These are phyloP conservation scores for Phorcus lineatus DNA, from an alignment of 2,888 invertebrate species.

Conservation along the genomic window DNA sequence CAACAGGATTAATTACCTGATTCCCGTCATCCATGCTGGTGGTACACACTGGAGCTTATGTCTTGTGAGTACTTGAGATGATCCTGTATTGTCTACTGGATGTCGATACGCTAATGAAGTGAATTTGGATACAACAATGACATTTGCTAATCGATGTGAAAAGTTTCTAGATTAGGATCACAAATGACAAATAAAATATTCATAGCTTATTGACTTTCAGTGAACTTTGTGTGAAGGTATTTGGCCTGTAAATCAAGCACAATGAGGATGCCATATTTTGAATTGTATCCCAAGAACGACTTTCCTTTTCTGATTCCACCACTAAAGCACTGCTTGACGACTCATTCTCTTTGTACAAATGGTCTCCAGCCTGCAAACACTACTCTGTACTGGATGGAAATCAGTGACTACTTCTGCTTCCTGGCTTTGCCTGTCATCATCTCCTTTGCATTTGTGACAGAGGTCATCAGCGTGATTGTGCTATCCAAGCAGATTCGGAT, in stretches of 20 bases:
- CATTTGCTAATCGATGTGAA: too few relatives aligned
- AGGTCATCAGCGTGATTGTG: slow-evolving; percentile 68
- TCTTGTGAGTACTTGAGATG: too few relatives aligned
- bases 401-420: slow-evolving; percentile 64
- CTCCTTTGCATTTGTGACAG: slow-evolving; percentile 61
- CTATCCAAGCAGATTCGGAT: slow-evolving; percentile 61
- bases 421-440: slow-evolving; percentile 67
- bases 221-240: background rate
- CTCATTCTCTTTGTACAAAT: slow-evolving; percentile 51
- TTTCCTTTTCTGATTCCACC: slow-evolving; percentile 58
- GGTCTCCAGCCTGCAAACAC: slow-evolving; percentile 40
- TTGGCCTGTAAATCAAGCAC: background rate
- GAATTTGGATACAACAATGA: too few relatives aligned
- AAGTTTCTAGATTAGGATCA: too few relatives aligned
- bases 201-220: too few relatives aligned
- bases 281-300: slow-evolving; percentile 43
- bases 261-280: slow-evolving; percentile 34
- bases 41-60: too few relatives aligned
- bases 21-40: too few relatives aligned
- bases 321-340: slow-evolving; percentile 58
- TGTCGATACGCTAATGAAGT: too few relatives aligned
- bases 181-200: too few relatives aligned
- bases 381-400: slow-evolving; percentile 58
- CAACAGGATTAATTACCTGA: too few relatives aligned
- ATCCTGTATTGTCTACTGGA: too few relatives aligned